Percentiles rank a stretch among this genome's conserved stretches.
Evolutionary conservation across 2,113 vertebrate genomes (phyloP).

Genomic region (Dascyllus trimaculatus): DNA sequence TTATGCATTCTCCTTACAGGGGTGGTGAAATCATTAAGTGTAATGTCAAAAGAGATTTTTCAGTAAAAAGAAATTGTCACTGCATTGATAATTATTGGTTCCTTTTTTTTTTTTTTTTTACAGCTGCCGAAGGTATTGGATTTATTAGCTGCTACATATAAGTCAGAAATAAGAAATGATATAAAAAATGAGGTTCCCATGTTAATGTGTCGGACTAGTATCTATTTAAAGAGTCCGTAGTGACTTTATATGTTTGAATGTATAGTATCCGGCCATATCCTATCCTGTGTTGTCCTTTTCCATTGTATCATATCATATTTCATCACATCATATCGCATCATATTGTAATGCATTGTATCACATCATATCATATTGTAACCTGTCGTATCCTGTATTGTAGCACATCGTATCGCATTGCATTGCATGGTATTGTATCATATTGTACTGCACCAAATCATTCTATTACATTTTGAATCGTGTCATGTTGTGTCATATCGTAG

Average conservation of each 20-base stretch:
- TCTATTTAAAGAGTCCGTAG: constrained; percentile 12
- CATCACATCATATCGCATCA: background rate
- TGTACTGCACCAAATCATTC: no score
- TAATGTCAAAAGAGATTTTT: background rate
- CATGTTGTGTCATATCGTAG: background rate
- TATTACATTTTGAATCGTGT: background rate
- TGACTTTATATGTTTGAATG: background rate
- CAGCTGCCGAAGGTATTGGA: no score
- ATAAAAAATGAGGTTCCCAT: background rate
- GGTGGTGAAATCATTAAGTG: background rate
- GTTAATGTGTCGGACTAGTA: constrained; percentile 29
- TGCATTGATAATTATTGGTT: background rate
- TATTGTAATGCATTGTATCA: background rate
- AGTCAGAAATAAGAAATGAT: constrained; percentile 12
- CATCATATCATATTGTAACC: no score
- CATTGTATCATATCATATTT: background rate
- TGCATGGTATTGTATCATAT: background rate
- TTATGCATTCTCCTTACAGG: background rate
- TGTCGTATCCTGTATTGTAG: no score
- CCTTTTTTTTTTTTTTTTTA: background rate
- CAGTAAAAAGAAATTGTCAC: rapidly evolving
- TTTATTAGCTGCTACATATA: constrained; percentile 14
- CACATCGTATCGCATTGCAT: background rate
- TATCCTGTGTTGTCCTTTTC: background rate
- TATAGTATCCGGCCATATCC: no score